Evolutionary conservation across 1,140 invertebrate species (phyloP).

Genomic region (Apis dorsata): DNA sequence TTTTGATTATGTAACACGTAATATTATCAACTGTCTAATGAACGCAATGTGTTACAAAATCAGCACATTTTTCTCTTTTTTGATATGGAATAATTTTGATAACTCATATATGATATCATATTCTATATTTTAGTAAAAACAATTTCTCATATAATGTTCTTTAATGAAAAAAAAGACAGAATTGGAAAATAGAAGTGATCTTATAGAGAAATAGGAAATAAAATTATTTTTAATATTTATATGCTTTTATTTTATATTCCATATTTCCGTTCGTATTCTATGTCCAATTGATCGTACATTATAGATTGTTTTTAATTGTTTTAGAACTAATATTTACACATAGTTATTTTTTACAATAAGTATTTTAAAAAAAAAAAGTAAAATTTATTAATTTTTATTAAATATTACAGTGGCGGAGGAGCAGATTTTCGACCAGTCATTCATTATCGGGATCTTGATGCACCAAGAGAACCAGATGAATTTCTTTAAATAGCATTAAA

Average conservation of each 20-base stretch:
- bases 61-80: constrained; percentile 43
- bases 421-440: constrained; percentile 91
- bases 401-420: constrained; percentile 83
- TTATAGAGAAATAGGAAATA: constrained; percentile 60
- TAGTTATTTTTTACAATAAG: background rate
- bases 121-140: constrained; percentile 6
- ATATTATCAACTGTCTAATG: background rate
- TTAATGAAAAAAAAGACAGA: constrained; percentile 13
- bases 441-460: constrained; percentile 95
- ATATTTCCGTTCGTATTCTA: constrained; percentile 61
- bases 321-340: background rate
- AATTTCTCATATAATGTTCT: background rate
- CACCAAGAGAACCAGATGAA: constrained; percentile 92
- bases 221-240: constrained; percentile 65
- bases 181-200: constrained; percentile 54
- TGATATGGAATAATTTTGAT: background rate
- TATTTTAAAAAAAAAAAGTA: background rate
- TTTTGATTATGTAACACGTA: constrained; percentile 57
- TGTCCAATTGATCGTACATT: constrained; percentile 71
- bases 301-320: background rate
- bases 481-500: constrained; percentile 82
- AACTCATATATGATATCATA: background rate
- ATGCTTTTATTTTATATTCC: constrained; percentile 72
- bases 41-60: constrained; percentile 60
- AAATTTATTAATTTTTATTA: constrained; percentile 47